phyloP scores from a whole-genome alignment of 2,113 vertebrate species.

The Calidris pugnax region DNA sequence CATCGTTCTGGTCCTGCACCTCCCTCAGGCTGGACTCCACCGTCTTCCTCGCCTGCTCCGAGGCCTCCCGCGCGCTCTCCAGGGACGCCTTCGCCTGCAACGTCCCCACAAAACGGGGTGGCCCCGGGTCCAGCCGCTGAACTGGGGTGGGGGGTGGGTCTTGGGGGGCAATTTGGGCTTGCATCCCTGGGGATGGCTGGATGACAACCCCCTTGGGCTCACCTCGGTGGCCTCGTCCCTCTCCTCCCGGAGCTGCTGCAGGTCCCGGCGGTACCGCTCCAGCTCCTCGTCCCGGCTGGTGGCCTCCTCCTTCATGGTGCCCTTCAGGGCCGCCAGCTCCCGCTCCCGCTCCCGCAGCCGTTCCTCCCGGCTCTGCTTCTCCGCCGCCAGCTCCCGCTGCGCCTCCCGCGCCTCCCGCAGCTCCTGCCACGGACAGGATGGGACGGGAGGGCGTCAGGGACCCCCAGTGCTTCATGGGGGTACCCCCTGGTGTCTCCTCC shows the following conservation, averaged over 20 bases:
- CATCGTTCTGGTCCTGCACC: conserved; percentile 69
- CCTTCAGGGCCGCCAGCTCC: conserved; percentile 81
- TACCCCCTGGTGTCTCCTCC: accelerated
- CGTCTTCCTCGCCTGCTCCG: conserved; percentile 31
- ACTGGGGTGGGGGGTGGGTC: neutral
- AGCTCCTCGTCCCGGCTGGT: conserved; percentile 76
- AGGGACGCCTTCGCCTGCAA: conserved; percentile 58
- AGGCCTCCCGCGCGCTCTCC: conserved; percentile 26
- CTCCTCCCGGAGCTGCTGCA: conserved; percentile 77
- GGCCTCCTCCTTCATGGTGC: conserved; percentile 66
- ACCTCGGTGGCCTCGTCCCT: conserved; percentile 74
- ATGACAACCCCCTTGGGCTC: neutral
- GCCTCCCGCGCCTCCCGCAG: conserved; percentile 72
- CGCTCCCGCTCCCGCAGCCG: conserved; percentile 78
- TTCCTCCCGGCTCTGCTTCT: conserved; percentile 74
- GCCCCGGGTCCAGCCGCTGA: neutral
- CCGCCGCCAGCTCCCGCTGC: conserved; percentile 70
- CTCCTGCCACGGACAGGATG: conserved; percentile 75
- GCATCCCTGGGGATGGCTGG: neutral
- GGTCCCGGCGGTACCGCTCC: conserved; percentile 77
- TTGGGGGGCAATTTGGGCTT: neutral
- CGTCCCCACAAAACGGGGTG: neutral
- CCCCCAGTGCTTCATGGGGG: accelerated
- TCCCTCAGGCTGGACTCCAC: conserved; percentile 65
- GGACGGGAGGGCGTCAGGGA: neutral